Percentiles rank a stretch among this genome's conserved stretches.
phyloP scores from a whole-genome alignment of 2,888 invertebrate species.

The Chironomus tentans region DNA sequence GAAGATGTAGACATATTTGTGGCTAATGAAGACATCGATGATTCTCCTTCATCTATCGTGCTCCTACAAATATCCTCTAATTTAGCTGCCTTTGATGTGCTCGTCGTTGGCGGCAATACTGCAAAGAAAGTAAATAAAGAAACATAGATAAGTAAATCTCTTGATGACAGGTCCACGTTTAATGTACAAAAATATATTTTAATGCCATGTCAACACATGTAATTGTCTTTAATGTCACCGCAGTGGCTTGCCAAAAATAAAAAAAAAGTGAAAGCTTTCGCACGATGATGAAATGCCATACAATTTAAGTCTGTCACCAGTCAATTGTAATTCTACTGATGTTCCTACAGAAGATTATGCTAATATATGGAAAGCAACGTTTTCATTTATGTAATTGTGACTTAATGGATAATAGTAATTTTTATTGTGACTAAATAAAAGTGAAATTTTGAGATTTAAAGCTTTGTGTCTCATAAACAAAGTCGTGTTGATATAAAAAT shows the following conservation, averaged over 20 bases:
- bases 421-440: no score
- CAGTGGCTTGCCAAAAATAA: neutral
- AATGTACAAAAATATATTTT: neutral
- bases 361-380: neutral
- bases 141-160: neutral
- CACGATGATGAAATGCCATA: no score
- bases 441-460: no score
- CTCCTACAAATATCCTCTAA: slow-evolving; percentile 11
- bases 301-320: no score
- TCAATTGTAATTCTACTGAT: neutral
- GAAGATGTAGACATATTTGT: neutral
- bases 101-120: slow-evolving; percentile 18
- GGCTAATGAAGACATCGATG: neutral
- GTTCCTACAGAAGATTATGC: neutral
- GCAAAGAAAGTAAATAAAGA: neutral
- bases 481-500: no score
- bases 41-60: slow-evolving; percentile 8
- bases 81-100: slow-evolving; percentile 1
- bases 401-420: no score
- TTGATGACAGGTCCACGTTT: neutral
- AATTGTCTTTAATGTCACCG: neutral
- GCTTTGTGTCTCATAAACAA: no score
- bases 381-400: neutral
- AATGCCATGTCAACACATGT: neutral
- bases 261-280: neutral